A percentile compares a stretch with the other conserved stretches of the same genome.
phyloP scores from a whole-genome alignment of 2,113 vertebrate genomes.

The Eurypyga helias region DNA sequence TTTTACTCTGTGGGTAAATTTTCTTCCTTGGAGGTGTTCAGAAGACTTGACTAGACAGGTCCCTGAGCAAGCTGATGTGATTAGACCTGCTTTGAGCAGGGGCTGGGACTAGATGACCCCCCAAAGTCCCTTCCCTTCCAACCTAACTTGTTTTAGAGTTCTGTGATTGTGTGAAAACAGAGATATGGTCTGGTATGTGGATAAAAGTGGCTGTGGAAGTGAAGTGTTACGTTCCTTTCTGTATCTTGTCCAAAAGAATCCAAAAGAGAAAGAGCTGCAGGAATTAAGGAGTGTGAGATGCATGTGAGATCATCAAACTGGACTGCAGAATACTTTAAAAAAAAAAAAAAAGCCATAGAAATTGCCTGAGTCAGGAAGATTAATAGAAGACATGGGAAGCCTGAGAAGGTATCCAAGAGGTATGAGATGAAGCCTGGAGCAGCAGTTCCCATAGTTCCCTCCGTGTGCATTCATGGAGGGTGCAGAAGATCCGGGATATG shows the following conservation, averaged over 20 bases:
- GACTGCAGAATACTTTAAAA: neutral
- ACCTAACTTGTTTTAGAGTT: neutral
- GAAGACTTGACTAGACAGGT: neutral
- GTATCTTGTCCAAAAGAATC: neutral
- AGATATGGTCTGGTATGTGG: neutral
- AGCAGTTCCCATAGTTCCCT: neutral
- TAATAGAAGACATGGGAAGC: neutral
- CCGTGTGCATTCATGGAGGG: rapidly evolving
- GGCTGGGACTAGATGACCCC: neutral
- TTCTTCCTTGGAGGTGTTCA: neutral
- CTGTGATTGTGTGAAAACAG: neutral
- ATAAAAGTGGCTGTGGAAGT: neutral
- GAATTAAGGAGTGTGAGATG: neutral
- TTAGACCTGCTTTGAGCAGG: neutral
- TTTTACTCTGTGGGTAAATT: neutral
- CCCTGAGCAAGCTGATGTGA: neutral
- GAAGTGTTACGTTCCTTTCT: neutral
- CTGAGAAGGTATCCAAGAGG: neutral
- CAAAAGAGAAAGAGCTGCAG: neutral
- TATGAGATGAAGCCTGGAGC: neutral
- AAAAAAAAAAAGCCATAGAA: neutral
- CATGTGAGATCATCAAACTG: neutral
- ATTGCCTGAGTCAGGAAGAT: rapidly evolving
- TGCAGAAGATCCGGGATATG: neutral
- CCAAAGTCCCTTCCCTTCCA: neutral